Evolutionary conservation across 37 sponge, comb jelly and placozoan genomes (phyloP).

Genomic region (Mnemiopsis leidyi): DNA sequence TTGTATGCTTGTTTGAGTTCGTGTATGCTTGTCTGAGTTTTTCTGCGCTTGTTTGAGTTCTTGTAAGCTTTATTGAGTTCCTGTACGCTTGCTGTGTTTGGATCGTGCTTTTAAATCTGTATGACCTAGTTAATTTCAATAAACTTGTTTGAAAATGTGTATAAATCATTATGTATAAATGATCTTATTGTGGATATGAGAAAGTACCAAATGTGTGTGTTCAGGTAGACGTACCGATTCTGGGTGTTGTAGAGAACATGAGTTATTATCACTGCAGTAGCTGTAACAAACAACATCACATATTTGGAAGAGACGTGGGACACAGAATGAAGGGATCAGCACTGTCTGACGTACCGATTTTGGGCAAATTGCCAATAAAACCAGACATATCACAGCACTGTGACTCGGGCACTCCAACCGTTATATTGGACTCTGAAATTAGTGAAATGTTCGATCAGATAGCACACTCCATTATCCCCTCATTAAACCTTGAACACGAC

Average conservation of each 20-base stretch:
- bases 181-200: too few species aligned
- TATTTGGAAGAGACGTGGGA: constrained; percentile 76
- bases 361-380: constrained; percentile 12
- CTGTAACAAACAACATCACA: constrained; percentile 76
- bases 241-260: constrained; percentile 95
- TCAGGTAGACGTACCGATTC: constrained; percentile 63
- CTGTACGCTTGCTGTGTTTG: too few species aligned
- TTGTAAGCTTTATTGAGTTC: too few species aligned
- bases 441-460: background rate
- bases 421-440: constrained; percentile 14
- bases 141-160: background rate
- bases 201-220: too few species aligned
- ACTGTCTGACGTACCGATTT: background rate
- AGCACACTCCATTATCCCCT: background rate
- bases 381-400: constrained; percentile 10
- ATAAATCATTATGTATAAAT: background rate
- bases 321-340: too few species aligned
- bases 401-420: constrained; percentile 15
- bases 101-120: too few species aligned
- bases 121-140: too few species aligned
- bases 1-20: too few species aligned
- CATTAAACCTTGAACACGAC: background rate
- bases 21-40: too few species aligned
- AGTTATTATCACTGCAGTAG: constrained; percentile 81
- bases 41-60: too few species aligned